phyloP scores from a whole-genome alignment of 2,797 vertebrate species.

The Parotocinclus haroldoi region DNA sequence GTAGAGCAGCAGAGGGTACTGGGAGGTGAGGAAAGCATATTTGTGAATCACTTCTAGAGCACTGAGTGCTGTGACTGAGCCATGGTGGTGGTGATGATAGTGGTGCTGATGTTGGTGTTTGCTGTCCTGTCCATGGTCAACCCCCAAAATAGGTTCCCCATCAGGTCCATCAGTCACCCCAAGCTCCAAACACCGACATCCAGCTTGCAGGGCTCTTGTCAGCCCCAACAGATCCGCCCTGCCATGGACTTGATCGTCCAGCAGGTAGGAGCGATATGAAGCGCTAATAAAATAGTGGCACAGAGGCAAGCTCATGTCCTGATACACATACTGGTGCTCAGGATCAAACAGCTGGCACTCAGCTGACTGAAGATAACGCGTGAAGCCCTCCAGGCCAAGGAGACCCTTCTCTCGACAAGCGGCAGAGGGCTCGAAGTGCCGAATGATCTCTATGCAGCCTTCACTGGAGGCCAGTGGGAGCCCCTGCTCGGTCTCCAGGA shows the following conservation, averaged over 20 bases:
- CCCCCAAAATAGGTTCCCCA: slow-evolving; percentile 88
- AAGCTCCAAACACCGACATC: slow-evolving; percentile 90
- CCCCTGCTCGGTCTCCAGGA: slow-evolving; percentile 95
- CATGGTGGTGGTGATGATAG: slow-evolving; percentile 65
- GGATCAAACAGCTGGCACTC: slow-evolving; percentile 96
- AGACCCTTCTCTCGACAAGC: slow-evolving; percentile 84
- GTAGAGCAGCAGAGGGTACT: slow-evolving; percentile 89
- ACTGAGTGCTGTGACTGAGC: slow-evolving; percentile 77
- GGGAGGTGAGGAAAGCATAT: slow-evolving; percentile 88
- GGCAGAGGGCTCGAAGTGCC: slow-evolving; percentile 83
- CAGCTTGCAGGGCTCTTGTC: slow-evolving; percentile 84
- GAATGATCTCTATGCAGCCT: slow-evolving; percentile 89
- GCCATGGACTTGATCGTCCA: slow-evolving; percentile 91
- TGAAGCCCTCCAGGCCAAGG: slow-evolving; percentile 92
- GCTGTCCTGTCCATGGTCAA: slow-evolving; percentile 76
- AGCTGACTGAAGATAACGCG: slow-evolving; percentile 86
- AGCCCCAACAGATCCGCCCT: slow-evolving; percentile 89
- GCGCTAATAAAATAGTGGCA: slow-evolving; percentile 96
- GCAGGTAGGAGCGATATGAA: slow-evolving; percentile 93
- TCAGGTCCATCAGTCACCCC: slow-evolving; percentile 91
- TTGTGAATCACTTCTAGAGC: slow-evolving; percentile 92
- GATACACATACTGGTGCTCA: slow-evolving; percentile 86
- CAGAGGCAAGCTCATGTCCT: slow-evolving; percentile 93
- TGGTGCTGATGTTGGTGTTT: slow-evolving; percentile 70
- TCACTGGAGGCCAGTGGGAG: slow-evolving; percentile 84